Evolutionary conservation across 2,888 invertebrate species (phyloP).

Genomic region (Leucoma salicis): DNA sequence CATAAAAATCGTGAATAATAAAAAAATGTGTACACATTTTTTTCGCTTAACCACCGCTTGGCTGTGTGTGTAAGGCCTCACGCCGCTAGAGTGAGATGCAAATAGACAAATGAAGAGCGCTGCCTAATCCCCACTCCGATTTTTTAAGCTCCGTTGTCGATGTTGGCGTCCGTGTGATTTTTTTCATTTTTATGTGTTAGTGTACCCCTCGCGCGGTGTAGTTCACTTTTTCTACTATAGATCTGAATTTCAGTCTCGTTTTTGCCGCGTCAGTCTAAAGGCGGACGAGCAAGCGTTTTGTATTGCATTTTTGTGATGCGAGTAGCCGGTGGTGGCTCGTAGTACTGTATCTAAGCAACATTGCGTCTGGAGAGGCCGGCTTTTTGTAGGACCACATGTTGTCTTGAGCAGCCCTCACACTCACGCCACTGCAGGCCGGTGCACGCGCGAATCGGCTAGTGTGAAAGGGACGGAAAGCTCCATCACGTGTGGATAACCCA

Average conservation of each 20-base stretch:
- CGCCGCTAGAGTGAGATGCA: conserved; percentile 62
- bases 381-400: conserved; percentile 71
- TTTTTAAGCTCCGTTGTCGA: conserved; percentile 76
- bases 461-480: conserved; percentile 61
- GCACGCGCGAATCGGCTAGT: conserved; percentile 67
- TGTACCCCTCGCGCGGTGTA: conserved; percentile 81
- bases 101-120: conserved; percentile 48
- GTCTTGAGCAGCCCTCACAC: conserved; percentile 47
- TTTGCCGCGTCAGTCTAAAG: conserved; percentile 82
- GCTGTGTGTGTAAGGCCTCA: conserved; percentile 75
- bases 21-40: conserved; percentile 83
- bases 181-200: conserved; percentile 82
- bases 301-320: conserved; percentile 73
- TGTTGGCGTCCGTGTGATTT: conserved; percentile 79
- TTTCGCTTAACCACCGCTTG: conserved; percentile 75
- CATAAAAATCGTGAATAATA: conserved; percentile 82
- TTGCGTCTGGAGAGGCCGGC: conserved; percentile 56
- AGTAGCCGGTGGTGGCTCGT: conserved; percentile 49
- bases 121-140: conserved; percentile 71
- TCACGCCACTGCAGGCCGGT: conserved; percentile 58
- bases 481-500: conserved; percentile 74
- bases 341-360: conserved; percentile 43
- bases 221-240: conserved; percentile 83
- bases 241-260: conserved; percentile 83
- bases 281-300: conserved; percentile 75